These are phyloP conservation scores for Monochamus saltuarius DNA, from an alignment of 1,140 invertebrate species.

Conservation along the genomic window DNA sequence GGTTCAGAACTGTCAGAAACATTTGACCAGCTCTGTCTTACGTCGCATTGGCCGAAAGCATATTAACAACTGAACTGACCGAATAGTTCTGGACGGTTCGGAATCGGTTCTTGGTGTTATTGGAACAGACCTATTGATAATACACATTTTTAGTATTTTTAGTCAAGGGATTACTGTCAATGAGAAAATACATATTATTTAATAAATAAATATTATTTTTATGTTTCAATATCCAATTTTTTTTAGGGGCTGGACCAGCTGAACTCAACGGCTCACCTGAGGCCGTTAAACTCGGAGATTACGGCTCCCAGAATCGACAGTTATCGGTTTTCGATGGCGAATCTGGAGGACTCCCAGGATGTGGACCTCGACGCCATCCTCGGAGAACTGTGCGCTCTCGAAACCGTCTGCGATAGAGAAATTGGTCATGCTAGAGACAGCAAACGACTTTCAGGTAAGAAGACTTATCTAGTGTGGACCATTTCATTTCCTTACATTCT, in stretches of 20 bases:
- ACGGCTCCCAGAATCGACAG: constrained; percentile 75
- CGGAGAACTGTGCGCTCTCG: constrained; percentile 88
- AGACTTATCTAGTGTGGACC: background rate
- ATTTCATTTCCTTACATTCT: no score
- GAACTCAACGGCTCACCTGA: constrained; percentile 56
- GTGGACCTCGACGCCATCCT: constrained; percentile 94
- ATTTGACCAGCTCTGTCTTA: no score
- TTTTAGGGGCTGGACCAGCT: constrained; percentile 67
- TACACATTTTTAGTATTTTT: no score
- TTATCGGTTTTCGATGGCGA: constrained; percentile 90
- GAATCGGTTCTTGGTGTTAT: no score
- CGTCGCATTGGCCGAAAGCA: no score
- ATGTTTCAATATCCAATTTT: background rate
- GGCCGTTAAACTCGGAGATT: constrained; percentile 62
- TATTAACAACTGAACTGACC: no score
- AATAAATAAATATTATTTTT: no score
- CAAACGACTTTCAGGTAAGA: constrained; percentile 52
- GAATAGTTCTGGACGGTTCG: no score
- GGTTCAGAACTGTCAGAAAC: no score
- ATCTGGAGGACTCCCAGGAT: constrained; percentile 91
- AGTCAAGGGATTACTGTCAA: no score
- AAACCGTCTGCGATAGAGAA: constrained; percentile 74
- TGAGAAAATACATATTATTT: no score
- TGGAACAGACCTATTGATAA: no score
- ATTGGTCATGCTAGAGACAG: constrained; percentile 54